A percentile compares a stretch with the other conserved stretches of the same genome.
These are phyloP conservation scores for Microtus ochrogaster DNA, from an alignment of 2,113 vertebrate species.

Conservation along the genomic window DNA sequence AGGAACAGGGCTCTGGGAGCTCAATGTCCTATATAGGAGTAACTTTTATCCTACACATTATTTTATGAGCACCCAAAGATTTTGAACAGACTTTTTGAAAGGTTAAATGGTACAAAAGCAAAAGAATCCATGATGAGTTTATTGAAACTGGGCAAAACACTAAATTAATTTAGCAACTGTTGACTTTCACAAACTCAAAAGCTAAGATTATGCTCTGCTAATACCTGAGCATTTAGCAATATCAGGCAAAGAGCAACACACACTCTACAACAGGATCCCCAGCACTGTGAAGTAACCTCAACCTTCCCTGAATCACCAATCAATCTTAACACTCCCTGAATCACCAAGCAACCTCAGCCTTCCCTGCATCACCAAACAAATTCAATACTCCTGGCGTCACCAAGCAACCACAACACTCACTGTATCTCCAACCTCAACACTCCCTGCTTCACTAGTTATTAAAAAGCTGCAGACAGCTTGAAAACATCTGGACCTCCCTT, in stretches of 20 bases:
- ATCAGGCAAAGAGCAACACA: background rate
- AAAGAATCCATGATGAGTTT: background rate
- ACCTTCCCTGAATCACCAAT: background rate
- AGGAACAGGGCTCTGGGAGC: background rate
- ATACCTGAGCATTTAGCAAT: background rate
- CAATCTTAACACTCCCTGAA: too few species aligned
- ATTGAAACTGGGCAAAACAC: background rate
- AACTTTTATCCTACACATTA: background rate
- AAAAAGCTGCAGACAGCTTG: background rate
- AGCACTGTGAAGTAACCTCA: background rate
- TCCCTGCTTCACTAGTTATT: background rate
- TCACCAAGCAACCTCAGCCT: too few species aligned
- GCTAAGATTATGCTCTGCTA: background rate
- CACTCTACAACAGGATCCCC: background rate
- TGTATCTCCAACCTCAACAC: too few species aligned
- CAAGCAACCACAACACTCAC: too few species aligned
- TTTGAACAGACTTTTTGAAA: background rate
- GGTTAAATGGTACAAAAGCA: background rate
- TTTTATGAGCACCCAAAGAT: background rate
- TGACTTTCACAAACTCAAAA: background rate
- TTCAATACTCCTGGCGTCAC: too few species aligned
- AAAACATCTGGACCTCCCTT: background rate
- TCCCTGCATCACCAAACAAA: too few species aligned
- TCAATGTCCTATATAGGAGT: background rate
- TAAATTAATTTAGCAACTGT: background rate